Conservation (phyloP, 2,113 vertebrate genomes). For the Chlamydotis undulata region DNA sequence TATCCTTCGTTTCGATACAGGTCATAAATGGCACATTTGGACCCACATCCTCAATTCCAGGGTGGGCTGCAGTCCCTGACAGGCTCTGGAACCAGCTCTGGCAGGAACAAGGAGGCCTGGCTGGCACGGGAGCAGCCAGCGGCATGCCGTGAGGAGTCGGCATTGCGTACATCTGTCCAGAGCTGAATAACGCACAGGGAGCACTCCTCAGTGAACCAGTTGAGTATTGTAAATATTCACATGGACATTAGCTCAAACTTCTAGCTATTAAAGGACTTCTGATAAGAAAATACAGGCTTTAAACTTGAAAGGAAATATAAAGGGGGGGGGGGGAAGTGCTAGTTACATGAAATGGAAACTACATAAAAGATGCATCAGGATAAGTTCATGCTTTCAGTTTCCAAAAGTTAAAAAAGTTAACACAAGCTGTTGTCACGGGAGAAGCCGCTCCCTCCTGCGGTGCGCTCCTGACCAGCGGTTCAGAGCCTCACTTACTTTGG, state of each 20-base stretch:
- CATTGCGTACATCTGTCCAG: rapidly evolving
- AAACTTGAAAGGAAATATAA: neutral
- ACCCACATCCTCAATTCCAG: neutral
- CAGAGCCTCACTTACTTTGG: rapidly evolving
- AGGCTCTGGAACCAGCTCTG: neutral
- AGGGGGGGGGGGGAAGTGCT: too few species aligned
- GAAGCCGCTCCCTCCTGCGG: neutral
- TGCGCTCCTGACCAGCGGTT: neutral
- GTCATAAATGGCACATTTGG: neutral
- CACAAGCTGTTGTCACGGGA: rapidly evolving
- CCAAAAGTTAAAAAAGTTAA: neutral
- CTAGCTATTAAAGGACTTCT: neutral
- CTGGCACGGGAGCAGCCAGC: neutral
- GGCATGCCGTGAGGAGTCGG: rapidly evolving
- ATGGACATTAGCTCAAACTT: neutral
- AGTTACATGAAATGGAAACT: neutral
- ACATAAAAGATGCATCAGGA: neutral
- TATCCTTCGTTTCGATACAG: neutral
- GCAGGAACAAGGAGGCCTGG: neutral
- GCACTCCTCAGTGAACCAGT: neutral
- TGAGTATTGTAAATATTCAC: neutral
- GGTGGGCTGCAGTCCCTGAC: neutral
- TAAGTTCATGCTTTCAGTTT: neutral
- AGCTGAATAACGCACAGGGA: neutral
- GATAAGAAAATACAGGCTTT: neutral